Evolutionary conservation across 2,888 invertebrate genomes (phyloP).

Genomic region (Tinea pellionella): DNA sequence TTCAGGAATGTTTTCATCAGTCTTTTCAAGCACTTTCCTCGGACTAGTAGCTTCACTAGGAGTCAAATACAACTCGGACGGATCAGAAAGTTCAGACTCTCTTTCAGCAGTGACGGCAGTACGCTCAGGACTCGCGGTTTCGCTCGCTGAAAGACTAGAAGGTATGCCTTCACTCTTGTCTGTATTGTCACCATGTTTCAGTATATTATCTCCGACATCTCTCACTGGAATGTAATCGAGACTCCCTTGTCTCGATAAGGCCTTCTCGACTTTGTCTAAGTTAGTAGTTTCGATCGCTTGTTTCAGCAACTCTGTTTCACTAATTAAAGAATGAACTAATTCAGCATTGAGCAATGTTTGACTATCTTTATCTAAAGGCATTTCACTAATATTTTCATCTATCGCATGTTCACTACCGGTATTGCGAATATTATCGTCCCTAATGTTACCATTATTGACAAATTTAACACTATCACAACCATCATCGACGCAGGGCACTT

Average conservation of each 20-base stretch:
- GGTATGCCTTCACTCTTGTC: slow-evolving; percentile 63
- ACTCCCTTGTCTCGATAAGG: slow-evolving; percentile 52
- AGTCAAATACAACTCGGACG: slow-evolving; percentile 76
- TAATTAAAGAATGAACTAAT: slow-evolving; percentile 39
- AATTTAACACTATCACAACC: slow-evolving; percentile 50
- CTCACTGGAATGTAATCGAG: slow-evolving; percentile 63
- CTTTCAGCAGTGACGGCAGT: slow-evolving; percentile 58
- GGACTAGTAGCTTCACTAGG: slow-evolving; percentile 73
- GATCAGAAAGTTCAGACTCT: slow-evolving; percentile 75
- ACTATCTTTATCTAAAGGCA: slow-evolving; percentile 19
- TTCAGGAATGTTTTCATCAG: slow-evolving; percentile 37
- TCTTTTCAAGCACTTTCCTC: slow-evolving; percentile 53
- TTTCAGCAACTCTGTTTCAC: slow-evolving; percentile 43
- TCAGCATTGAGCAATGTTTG: slow-evolving; percentile 29
- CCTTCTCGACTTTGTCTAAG: slow-evolving; percentile 44
- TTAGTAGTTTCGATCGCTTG: slow-evolving; percentile 49
- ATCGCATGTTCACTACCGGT: slow-evolving; percentile 35
- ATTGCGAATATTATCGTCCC: slow-evolving; percentile 16
- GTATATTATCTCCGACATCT: slow-evolving; percentile 51
- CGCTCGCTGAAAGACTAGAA: slow-evolving; percentile 58
- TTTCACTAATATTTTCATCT: slow-evolving; percentile 26
- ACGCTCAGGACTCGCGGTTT: slow-evolving; percentile 59
- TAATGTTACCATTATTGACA: slow-evolving; percentile 20
- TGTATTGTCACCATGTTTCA: slow-evolving; percentile 49
- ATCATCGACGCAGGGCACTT: slow-evolving; percentile 34